Base-by-base conservation (phyloP, 2,113 vertebrate species). In the Alligator sinensis region DNA sequence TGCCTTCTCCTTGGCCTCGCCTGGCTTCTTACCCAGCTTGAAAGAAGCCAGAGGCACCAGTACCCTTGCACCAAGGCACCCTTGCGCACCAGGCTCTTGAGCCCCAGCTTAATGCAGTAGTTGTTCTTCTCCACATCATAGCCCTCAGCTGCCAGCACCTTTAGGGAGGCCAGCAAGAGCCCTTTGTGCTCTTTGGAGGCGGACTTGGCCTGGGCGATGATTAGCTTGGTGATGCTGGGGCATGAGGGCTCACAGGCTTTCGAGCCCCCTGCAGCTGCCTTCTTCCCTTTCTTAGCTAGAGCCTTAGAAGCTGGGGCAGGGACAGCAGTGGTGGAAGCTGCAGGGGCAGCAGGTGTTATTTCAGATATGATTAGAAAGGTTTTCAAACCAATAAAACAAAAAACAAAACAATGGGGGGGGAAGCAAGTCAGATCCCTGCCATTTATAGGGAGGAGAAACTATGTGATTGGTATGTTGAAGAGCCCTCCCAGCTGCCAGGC, bases 201-300 rank as follows among this genome's bases (percentile, higher is more conserved):
- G 47, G 9, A 9, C 47, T 47, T 47, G 47, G 47, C 47, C 47
- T 47, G 9, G 7, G 47, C 9, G 47, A 47, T 47, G 47, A 47
- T 47, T 47, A 97, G 96, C 84, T 96, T 96, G 8, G 98, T 98
- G 60, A 98, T 92, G 1, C 97, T 95, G 6, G 97, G 97, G 0
- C 97, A 97, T 0, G 96, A 82, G 2, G 95, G 57, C 79, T 97
- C 98, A 86, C 97, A 97, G 7, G 95, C 89, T 1, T 92, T 96
- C 0, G 91, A 47, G 47, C 47, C 47, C 47, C 47, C 80, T 1
- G 70, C 63, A 3, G 97, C 84, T 2, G 91, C 79, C 30, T 95
- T 98, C 88, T 96, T 98, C 0, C 85, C 54, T 13, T 98, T 97
- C 89, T 97, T 98, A 10, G 96, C 96, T 17, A 96, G 92, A 57